A percentile compares a stretch with the other conserved stretches of the same genome.
These are phyloP conservation scores for Parnassius apollo DNA, from an alignment of 2,888 invertebrate species.

Conservation along the genomic window DNA sequence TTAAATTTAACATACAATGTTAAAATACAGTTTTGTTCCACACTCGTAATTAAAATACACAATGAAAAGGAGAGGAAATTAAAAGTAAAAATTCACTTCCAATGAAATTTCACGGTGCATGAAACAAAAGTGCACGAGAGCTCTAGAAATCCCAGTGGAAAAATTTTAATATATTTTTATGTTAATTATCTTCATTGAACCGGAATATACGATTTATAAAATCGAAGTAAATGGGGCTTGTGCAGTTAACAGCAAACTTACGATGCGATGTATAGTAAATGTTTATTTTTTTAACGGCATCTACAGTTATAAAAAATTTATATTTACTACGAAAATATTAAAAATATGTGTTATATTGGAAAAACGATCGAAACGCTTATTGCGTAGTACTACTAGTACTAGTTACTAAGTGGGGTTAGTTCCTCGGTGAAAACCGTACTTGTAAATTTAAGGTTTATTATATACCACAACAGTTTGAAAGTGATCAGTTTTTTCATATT, in stretches of 20 bases:
- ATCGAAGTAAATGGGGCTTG: slow-evolving; percentile 16
- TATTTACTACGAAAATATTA: too few relatives aligned
- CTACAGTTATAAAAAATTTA: too few relatives aligned
- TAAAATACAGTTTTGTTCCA: neutral
- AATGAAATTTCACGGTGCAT: slow-evolving; percentile 10
- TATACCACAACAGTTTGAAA: too few relatives aligned
- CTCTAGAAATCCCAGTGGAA: neutral
- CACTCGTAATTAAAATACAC: neutral
- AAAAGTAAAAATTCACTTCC: neutral
- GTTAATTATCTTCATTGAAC: slow-evolving; percentile 24
- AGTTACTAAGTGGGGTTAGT: too few relatives aligned
- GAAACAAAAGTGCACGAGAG: slow-evolving; percentile 11
- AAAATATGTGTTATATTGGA: too few relatives aligned
- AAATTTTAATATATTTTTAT: slow-evolving; percentile 23
- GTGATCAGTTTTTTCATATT: too few relatives aligned
- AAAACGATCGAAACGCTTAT: too few relatives aligned
- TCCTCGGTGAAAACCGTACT: too few relatives aligned
- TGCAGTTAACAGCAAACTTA: slow-evolving; percentile 46
- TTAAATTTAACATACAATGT: neutral
- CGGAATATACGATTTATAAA: slow-evolving; percentile 21
- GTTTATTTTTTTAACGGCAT: slow-evolving; percentile 35
- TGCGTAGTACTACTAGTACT: too few relatives aligned
- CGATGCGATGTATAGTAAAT: slow-evolving; percentile 47
- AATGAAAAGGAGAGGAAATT: neutral
- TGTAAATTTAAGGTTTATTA: too few relatives aligned